phyloP scores from a whole-genome alignment of 2,797 vertebrate species.

The Poliocrania exsul region DNA sequence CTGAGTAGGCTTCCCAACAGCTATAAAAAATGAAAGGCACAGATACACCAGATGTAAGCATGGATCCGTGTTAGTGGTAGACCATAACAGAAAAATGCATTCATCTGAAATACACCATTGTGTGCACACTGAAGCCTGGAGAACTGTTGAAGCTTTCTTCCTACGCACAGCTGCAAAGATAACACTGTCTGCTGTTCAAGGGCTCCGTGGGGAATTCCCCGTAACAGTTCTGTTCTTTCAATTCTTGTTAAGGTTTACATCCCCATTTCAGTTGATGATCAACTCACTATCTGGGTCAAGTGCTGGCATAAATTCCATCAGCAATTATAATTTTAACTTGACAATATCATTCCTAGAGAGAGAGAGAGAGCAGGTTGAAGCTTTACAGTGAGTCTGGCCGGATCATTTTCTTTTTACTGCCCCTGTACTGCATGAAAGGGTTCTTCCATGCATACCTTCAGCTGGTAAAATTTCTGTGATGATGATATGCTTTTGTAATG shows the following conservation, averaged over 20 bases:
- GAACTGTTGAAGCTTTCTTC: conserved; percentile 41
- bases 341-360: background rate
- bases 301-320: conserved; percentile 36
- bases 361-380: background rate
- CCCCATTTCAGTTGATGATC: conserved; percentile 3
- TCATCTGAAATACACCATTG: conserved; percentile 49
- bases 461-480: background rate
- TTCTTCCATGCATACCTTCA: background rate
- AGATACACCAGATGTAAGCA: conserved; percentile 8
- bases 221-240: conserved; percentile 34
- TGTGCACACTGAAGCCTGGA: background rate
- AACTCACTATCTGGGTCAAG: conserved; percentile 14
- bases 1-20: background rate
- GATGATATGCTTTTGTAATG: background rate
- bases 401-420: background rate
- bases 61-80: background rate
- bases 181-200: conserved; percentile 53
- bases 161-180: conserved; percentile 64
- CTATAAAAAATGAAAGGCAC: conserved; percentile 15
- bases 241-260: conserved; percentile 47
- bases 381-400: background rate
- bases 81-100: background rate
- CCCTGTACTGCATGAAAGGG: background rate
- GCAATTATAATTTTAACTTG: conserved; percentile 16
- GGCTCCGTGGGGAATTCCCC: conserved; percentile 13